These are phyloP conservation scores for Daphoenositta chrysoptera DNA, from an alignment of 2,113 vertebrate genomes.

Conservation along the genomic window DNA sequence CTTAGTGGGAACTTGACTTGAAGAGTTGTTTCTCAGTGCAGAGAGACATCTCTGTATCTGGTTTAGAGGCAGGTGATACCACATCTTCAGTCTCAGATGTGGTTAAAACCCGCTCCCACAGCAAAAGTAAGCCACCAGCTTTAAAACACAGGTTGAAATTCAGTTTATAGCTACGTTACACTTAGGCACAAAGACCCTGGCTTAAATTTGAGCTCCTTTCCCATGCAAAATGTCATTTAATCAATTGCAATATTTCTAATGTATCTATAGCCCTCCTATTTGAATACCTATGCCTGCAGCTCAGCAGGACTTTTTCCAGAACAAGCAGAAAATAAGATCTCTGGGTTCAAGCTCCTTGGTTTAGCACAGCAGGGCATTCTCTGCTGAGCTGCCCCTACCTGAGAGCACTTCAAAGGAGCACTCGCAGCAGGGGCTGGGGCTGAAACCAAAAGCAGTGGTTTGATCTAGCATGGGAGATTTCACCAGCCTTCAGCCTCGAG, in stretches of 20 bases:
- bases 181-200: neutral
- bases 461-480: conserved; percentile 11
- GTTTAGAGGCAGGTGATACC: conserved; percentile 5
- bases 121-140: neutral
- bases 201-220: neutral
- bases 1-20: conserved; percentile 18
- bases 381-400: conserved; percentile 7
- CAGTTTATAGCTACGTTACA: neutral
- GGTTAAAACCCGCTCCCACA: neutral
- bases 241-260: neutral
- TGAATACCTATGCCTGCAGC: neutral
- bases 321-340: conserved; percentile 6
- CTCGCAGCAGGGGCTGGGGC: neutral
- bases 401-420: conserved; percentile 19
- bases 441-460: neutral
- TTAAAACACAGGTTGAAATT: neutral
- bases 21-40: neutral
- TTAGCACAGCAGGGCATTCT: conserved; percentile 5
- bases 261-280: neutral
- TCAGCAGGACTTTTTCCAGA: neutral
- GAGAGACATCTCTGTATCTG: neutral
- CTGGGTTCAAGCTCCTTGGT: neutral
- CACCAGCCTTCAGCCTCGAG: neutral
- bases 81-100: neutral
- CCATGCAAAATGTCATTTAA: neutral